phyloP scores from a whole-genome alignment of 2,888 invertebrate species.

The Cordilura impudica region DNA sequence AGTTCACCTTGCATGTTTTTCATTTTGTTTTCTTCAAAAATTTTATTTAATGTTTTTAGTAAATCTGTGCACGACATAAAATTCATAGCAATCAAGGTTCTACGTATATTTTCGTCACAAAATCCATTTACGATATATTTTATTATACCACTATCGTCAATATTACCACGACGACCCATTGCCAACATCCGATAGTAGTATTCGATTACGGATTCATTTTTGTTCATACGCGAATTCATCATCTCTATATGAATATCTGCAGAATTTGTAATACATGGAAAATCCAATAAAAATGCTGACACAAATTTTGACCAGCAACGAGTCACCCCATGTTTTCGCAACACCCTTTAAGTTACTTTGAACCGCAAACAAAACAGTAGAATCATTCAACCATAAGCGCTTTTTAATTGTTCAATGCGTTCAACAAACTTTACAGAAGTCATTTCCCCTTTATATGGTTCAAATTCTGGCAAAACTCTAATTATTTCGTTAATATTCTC shows the following conservation, averaged over 20 bases:
- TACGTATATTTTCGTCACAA: neutral
- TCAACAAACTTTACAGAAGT: slow-evolving; percentile 30
- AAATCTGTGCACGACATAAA: slow-evolving; percentile 7
- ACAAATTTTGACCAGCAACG: slow-evolving; percentile 39
- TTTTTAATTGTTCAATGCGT: slow-evolving; percentile 39
- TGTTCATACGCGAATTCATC: slow-evolving; percentile 36
- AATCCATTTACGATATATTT: slow-evolving; percentile 20
- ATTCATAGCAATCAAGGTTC: slow-evolving; percentile 12
- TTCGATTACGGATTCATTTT: slow-evolving; percentile 35
- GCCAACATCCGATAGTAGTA: slow-evolving; percentile 36
- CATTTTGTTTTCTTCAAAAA: neutral
- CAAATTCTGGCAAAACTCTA: slow-evolving; percentile 29
- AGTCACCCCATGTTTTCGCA: slow-evolving; percentile 50
- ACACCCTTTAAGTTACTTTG: slow-evolving; percentile 53
- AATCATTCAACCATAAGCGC: slow-evolving; percentile 51
- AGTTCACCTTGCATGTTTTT: neutral
- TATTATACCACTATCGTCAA: slow-evolving; percentile 5
- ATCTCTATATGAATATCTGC: slow-evolving; percentile 51
- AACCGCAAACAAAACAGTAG: slow-evolving; percentile 36
- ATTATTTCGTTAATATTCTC: slow-evolving; percentile 8
- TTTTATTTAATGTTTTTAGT: neutral
- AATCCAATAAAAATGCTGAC: slow-evolving; percentile 35
- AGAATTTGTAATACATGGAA: slow-evolving; percentile 40
- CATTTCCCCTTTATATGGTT: slow-evolving; percentile 17
- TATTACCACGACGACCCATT: neutral